These are phyloP conservation scores for Rhopalosiphum nymphaeae DNA, from an alignment of 2,888 invertebrate genomes.

Conservation along the genomic window DNA sequence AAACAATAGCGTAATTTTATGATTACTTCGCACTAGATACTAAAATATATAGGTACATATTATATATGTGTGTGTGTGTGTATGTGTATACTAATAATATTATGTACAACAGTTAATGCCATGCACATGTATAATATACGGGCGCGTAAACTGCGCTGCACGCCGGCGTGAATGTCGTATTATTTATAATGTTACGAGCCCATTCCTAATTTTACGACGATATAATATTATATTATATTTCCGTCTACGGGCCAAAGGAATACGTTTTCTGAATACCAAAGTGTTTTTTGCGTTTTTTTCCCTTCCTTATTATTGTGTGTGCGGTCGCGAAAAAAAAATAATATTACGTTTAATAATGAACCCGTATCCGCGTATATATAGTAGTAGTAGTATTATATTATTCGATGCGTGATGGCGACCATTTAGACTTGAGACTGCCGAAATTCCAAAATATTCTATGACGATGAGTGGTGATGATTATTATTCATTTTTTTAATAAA, in stretches of 20 bases:
- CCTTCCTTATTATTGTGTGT: neutral
- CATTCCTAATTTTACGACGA: slow-evolving; percentile 36
- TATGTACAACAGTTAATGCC: neutral
- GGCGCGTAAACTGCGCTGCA: neutral
- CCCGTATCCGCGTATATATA: neutral
- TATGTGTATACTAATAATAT: neutral
- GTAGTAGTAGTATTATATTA: neutral
- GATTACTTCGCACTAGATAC: slow-evolving; percentile 23
- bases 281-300: neutral
- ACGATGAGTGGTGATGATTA: neutral
- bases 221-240: slow-evolving; percentile 15
- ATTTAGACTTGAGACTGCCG: neutral
- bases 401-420: neutral
- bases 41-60: neutral
- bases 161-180: neutral
- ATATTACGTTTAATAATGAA: neutral
- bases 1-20: slow-evolving; percentile 46
- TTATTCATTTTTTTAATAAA: neutral
- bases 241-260: slow-evolving; percentile 31
- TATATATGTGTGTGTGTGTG: neutral
- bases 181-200: slow-evolving; percentile 21
- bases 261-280: slow-evolving; percentile 42
- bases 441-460: neutral
- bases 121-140: neutral
- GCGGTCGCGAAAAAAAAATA: neutral